Conservation (phyloP, 2,888 invertebrate genomes). For the Girardia tigrina region DNA sequence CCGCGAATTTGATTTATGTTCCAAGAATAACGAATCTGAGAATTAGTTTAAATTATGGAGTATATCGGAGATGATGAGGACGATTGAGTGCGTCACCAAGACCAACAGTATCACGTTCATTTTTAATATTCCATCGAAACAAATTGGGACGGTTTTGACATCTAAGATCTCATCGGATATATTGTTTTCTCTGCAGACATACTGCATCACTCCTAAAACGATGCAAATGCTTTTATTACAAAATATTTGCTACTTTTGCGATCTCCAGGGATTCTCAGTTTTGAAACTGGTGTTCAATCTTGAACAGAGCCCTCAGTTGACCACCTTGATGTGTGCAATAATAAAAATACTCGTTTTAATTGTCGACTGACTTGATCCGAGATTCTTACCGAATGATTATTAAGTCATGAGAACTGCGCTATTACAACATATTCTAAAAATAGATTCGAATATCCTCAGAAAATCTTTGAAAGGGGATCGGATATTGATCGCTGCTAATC, state of each 20-base stretch:
- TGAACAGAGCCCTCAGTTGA: not conserved
- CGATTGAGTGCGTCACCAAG: no score
- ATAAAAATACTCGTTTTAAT: not conserved
- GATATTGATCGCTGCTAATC: not conserved
- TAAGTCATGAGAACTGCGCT: not conserved
- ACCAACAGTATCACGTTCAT: no score
- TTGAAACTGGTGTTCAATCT: constrained; percentile 15
- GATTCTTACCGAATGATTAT: constrained; percentile 10
- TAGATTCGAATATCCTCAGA: not conserved
- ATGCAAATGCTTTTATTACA: not conserved
- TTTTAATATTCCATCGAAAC: no score
- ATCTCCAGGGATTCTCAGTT: not conserved
- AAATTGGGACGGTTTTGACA: no score
- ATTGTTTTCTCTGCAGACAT: no score
- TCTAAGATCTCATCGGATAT: no score
- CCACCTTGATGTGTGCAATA: not conserved
- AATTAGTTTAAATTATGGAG: no score
- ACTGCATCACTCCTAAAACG: no score
- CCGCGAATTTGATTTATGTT: no score
- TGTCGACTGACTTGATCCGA: not conserved
- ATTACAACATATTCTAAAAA: constrained; percentile 5
- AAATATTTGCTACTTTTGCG: constrained; percentile 2
- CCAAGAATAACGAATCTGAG: no score
- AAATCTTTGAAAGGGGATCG: not conserved
- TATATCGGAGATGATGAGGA: no score